Percentiles rank a stretch among this genome's conserved stretches.
Evolutionary conservation across 1,140 invertebrate species (phyloP).

Genomic region (Drosophila leontia): DNA sequence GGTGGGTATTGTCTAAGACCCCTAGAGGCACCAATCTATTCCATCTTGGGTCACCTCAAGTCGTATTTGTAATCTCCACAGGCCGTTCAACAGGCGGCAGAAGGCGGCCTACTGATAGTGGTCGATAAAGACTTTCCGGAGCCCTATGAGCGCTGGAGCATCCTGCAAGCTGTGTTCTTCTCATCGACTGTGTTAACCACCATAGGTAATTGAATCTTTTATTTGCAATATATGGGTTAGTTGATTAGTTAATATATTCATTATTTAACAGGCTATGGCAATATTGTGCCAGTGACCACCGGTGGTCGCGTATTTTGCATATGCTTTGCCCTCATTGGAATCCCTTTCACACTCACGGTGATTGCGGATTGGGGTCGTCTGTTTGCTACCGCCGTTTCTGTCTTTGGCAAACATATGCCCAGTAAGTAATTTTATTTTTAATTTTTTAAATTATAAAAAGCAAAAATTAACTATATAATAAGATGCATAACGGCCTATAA

Average conservation of each 20-base stretch:
- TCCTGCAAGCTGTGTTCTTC: slow-evolving; percentile 92
- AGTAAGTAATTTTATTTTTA: slow-evolving; percentile 48
- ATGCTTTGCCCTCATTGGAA: slow-evolving; percentile 96
- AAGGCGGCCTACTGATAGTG: slow-evolving; percentile 87
- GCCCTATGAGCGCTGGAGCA: slow-evolving; percentile 90
- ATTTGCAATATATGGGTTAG: not conserved
- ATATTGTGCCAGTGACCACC: slow-evolving; percentile 95
- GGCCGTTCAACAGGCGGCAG: slow-evolving; percentile 88
- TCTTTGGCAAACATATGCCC: slow-evolving; percentile 87
- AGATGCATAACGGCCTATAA: not conserved
- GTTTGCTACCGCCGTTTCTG: slow-evolving; percentile 92
- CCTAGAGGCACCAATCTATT: not conserved
- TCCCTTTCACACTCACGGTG: slow-evolving; percentile 96
- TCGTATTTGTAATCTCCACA: slow-evolving; percentile 41
- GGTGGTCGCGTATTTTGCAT: slow-evolving; percentile 95
- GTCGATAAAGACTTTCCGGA: slow-evolving; percentile 86
- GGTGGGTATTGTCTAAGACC: slow-evolving; percentile 64
- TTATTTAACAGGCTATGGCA: slow-evolving; percentile 93
- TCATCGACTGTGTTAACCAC: slow-evolving; percentile 94
- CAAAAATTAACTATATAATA: too few species aligned
- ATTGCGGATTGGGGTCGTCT: slow-evolving; percentile 96
- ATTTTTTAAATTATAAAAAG: not conserved
- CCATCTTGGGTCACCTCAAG: not conserved
- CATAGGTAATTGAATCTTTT: slow-evolving; percentile 87
- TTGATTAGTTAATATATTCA: slow-evolving; percentile 33